A percentile compares a stretch with the other conserved stretches of the same genome.
Conservation (phyloP, 2,113 vertebrate genomes). For the Microcebus griseorufus region DNA sequence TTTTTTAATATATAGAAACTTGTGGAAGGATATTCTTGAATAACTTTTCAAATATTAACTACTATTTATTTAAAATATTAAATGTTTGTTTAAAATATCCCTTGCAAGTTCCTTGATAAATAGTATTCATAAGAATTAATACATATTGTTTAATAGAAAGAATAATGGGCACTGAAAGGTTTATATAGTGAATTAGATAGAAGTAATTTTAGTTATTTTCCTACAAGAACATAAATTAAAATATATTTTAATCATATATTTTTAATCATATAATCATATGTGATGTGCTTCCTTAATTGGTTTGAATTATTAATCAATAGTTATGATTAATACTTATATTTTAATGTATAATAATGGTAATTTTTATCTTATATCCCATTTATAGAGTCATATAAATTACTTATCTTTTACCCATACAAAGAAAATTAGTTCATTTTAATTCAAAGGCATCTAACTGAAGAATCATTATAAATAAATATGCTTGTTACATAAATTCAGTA, state of each 20-base stretch:
- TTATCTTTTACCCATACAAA: background rate
- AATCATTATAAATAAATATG: background rate
- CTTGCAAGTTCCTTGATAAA: background rate
- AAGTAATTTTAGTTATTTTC: constrained; percentile 24
- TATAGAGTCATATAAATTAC: background rate
- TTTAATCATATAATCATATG: background rate
- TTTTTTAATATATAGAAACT: background rate
- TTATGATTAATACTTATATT: background rate
- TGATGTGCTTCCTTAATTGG: background rate
- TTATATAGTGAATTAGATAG: background rate
- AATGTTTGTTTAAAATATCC: background rate
- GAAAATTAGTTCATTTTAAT: constrained; percentile 18
- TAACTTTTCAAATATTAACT: background rate
- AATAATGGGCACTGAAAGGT: background rate
- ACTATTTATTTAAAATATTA: background rate
- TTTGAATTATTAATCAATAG: background rate
- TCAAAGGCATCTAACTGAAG: background rate
- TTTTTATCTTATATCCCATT: background rate
- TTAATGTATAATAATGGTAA: background rate
- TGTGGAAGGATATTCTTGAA: background rate
- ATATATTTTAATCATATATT: background rate
- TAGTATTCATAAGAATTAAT: background rate
- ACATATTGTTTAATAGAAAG: background rate
- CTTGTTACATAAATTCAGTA: background rate
- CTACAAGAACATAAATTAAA: background rate